These are phyloP conservation scores for Marcusenius ussheri DNA, from an alignment of 2,113 vertebrate species.

Conservation along the genomic window DNA sequence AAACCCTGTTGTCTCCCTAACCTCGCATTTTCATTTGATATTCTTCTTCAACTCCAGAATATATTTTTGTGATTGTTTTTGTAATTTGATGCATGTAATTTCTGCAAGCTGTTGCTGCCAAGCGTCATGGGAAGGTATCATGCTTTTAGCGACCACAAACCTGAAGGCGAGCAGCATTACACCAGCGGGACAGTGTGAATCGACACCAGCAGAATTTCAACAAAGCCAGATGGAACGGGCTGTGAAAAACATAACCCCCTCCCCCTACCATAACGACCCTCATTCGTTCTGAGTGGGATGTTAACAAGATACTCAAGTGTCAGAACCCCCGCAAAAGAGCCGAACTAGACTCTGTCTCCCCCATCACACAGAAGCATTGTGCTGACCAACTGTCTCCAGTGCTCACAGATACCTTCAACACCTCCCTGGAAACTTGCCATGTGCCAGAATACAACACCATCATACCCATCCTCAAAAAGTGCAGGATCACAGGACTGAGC, in stretches of 20 bases:
- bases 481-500: too few relatives aligned
- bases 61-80: not conserved
- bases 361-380: too few relatives aligned
- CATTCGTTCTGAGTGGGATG: too few relatives aligned
- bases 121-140: not conserved
- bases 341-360: too few relatives aligned
- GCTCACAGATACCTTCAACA: too few relatives aligned
- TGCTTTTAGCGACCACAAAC: not conserved
- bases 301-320: too few relatives aligned
- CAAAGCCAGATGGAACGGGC: not conserved
- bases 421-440: too few relatives aligned
- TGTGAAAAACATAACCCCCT: not conserved
- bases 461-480: too few relatives aligned
- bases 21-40: not conserved
- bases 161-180: not conserved
- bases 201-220: not conserved
- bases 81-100: not conserved
- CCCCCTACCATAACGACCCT: too few relatives aligned
- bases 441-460: too few relatives aligned
- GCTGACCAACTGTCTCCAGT: too few relatives aligned
- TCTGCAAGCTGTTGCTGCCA: not conserved
- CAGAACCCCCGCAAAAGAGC: too few relatives aligned
- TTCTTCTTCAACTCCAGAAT: not conserved
- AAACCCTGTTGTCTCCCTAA: not conserved
- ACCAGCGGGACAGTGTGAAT: not conserved